phyloP scores from a whole-genome alignment of 2,888 invertebrate genomes.

The Melieria omissa region DNA sequence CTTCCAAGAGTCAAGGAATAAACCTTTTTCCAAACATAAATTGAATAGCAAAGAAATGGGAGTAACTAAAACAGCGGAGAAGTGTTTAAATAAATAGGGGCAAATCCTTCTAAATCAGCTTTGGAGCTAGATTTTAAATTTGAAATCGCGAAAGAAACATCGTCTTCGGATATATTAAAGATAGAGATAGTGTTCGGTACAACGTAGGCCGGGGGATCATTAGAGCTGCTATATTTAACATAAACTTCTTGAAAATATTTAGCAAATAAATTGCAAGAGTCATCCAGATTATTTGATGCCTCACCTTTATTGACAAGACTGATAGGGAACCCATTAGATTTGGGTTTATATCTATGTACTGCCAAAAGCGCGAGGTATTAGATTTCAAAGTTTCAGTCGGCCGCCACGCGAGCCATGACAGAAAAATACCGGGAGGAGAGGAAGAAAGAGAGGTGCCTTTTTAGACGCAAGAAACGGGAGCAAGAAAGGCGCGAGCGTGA shows the following conservation, averaged over 20 bases:
- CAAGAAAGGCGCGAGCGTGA: too few relatives aligned
- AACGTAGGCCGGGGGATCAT: neutral
- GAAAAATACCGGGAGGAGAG: too few relatives aligned
- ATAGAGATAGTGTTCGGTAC: neutral
- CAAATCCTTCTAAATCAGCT: neutral
- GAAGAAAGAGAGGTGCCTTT: too few relatives aligned
- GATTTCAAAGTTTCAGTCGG: too few relatives aligned
- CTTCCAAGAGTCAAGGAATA: neutral
- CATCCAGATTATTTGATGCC: neutral
- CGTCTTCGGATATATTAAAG: constrained; percentile 4
- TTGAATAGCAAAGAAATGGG: neutral
- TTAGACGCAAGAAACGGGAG: too few relatives aligned
- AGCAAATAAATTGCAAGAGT: constrained; percentile 3
- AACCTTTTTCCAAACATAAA: neutral
- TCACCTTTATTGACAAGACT: neutral
- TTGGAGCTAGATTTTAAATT: neutral
- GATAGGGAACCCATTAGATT: constrained; percentile 3
- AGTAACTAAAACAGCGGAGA: neutral
- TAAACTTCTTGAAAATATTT: neutral
- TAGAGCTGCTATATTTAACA: too few relatives aligned
- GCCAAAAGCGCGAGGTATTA: neutral
- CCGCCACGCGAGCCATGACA: too few relatives aligned
- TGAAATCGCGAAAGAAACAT: neutral
- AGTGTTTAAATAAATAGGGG: neutral
- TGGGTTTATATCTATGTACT: neutral